These are phyloP conservation scores for Melanotaenia duboulayi DNA, from an alignment of 2,113 vertebrate species.

Conservation along the genomic window DNA sequence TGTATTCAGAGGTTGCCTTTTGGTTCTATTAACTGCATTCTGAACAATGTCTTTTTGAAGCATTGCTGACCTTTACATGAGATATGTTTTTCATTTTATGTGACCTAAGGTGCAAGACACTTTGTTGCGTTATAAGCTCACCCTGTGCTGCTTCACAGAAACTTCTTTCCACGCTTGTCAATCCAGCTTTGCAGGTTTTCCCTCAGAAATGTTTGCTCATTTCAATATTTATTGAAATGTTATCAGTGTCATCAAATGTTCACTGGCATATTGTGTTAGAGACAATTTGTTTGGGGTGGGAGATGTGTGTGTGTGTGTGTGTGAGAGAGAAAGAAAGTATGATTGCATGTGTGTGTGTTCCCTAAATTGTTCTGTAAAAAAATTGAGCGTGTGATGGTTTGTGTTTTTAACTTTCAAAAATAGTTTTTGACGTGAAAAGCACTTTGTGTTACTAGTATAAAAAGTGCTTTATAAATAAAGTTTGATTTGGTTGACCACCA, in stretches of 20 bases:
- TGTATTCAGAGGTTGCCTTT: constrained; percentile 7
- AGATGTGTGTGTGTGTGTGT: too few relatives aligned
- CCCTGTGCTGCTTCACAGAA: constrained; percentile 17
- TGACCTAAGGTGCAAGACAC: constrained; percentile 25
- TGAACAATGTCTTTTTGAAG: constrained; percentile 23
- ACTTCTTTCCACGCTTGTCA: constrained; percentile 51
- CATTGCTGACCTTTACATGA: constrained; percentile 13
- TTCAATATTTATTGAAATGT: constrained; percentile 81
- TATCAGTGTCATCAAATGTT: constrained; percentile 51
- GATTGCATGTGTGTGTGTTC: too few relatives aligned
- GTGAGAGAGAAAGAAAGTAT: too few relatives aligned
- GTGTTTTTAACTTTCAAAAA: too few relatives aligned
- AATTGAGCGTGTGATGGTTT: too few relatives aligned
- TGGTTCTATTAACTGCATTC: constrained; percentile 13
- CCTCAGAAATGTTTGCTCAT: constrained; percentile 66
- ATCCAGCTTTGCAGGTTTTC: constrained; percentile 48
- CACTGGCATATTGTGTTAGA: too few relatives aligned
- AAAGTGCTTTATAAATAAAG: too few relatives aligned
- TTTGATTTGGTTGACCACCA: too few relatives aligned
- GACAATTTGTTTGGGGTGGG: too few relatives aligned
- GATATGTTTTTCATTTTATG: constrained; percentile 25
- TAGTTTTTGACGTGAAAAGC: too few relatives aligned
- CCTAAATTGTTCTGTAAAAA: too few relatives aligned
- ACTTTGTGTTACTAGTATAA: too few relatives aligned
- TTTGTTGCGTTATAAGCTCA: constrained; percentile 28